phyloP scores from a whole-genome alignment of 2,888 invertebrate genomes.

The Hyles lineata region DNA sequence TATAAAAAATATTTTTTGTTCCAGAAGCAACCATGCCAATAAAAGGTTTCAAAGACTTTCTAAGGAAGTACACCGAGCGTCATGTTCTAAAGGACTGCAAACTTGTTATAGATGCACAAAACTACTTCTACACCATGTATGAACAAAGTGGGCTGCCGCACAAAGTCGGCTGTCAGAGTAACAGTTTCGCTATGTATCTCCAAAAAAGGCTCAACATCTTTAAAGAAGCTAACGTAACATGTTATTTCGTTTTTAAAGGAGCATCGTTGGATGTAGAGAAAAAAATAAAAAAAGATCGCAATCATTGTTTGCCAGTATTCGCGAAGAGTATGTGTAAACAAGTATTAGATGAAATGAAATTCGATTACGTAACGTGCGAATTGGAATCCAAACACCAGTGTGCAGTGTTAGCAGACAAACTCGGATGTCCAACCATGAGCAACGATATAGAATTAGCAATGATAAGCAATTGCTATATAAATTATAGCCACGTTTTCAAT shows the following conservation, averaged over 20 bases:
- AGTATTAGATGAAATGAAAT: slow-evolving; percentile 51
- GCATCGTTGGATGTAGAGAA: slow-evolving; percentile 43
- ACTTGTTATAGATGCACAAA: slow-evolving; percentile 58
- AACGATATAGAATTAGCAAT: slow-evolving; percentile 54
- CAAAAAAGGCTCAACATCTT: slow-evolving; percentile 46
- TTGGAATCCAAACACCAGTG: slow-evolving; percentile 51
- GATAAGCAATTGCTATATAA: slow-evolving; percentile 50
- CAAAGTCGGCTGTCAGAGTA: slow-evolving; percentile 52
- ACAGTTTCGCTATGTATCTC: slow-evolving; percentile 49
- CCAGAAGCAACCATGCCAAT: slow-evolving; percentile 26
- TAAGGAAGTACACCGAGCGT: background rate
- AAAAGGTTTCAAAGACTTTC: background rate
- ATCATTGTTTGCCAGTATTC: slow-evolving; percentile 43
- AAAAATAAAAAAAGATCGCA: slow-evolving; percentile 33
- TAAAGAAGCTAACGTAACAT: slow-evolving; percentile 52
- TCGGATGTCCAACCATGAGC: slow-evolving; percentile 54
- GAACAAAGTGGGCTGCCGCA: slow-evolving; percentile 38
- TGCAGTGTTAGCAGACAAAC: slow-evolving; percentile 51
- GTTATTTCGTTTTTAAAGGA: slow-evolving; percentile 57
- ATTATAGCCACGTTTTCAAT: slow-evolving; percentile 35
- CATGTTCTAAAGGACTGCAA: slow-evolving; percentile 43
- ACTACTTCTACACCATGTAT: slow-evolving; percentile 49
- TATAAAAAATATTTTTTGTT: background rate
- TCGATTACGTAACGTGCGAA: slow-evolving; percentile 49
- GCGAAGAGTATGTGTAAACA: slow-evolving; percentile 47